Conservation (phyloP, 2,888 invertebrate species). For the Drosophila quinaria region DNA sequence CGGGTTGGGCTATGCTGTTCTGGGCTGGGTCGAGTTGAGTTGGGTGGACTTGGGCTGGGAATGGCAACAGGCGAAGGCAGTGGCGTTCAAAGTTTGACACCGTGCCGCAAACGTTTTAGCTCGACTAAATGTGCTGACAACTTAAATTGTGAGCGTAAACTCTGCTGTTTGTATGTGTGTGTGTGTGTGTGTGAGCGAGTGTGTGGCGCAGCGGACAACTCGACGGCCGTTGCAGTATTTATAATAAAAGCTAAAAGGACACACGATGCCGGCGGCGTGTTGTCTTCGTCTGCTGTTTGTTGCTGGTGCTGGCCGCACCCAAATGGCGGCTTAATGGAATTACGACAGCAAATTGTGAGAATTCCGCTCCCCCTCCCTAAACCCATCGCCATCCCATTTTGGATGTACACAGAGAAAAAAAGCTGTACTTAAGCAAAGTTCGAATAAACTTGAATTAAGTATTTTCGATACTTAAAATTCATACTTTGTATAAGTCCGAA, state of each 20-base stretch:
- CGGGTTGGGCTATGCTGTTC: not conserved
- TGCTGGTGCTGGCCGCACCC: slow-evolving; percentile 48
- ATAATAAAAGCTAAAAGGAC: slow-evolving; percentile 63
- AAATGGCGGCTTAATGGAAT: slow-evolving; percentile 62
- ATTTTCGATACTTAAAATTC: too few relatives aligned
- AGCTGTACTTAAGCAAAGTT: too few relatives aligned
- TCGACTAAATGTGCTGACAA: slow-evolving; percentile 62
- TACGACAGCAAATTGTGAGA: slow-evolving; percentile 60
- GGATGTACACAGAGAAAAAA: too few relatives aligned
- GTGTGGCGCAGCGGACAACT: not conserved
- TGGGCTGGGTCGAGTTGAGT: slow-evolving; percentile 5
- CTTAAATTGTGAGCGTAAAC: slow-evolving; percentile 55
- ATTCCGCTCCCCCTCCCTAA: slow-evolving; percentile 17
- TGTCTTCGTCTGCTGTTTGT: slow-evolving; percentile 34
- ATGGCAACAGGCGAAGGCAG: slow-evolving; percentile 34
- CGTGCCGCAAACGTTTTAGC: slow-evolving; percentile 50
- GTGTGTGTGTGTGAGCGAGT: not conserved
- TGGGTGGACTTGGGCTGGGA: slow-evolving; percentile 14
- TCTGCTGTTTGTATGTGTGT: not conserved
- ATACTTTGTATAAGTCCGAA: too few relatives aligned
- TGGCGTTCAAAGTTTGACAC: slow-evolving; percentile 57
- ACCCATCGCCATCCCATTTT: not conserved
- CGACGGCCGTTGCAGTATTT: slow-evolving; percentile 32
- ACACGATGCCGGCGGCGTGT: slow-evolving; percentile 41
- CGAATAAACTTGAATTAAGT: too few relatives aligned